Conservation (phyloP, 2,797 vertebrate genomes). For the Falco cherrug region DNA sequence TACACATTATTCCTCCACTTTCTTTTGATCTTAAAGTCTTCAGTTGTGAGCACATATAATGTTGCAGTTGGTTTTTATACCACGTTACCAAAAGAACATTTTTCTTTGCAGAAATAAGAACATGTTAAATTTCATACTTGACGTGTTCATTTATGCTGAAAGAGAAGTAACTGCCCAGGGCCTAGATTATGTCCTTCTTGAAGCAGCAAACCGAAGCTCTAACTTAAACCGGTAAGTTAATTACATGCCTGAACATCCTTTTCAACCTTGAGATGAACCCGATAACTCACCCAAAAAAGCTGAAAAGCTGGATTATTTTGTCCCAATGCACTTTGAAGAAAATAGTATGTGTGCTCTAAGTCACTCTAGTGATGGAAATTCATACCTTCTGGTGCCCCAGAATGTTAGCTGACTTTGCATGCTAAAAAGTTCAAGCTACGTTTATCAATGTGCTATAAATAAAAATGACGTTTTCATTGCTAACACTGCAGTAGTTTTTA, state of each 20-base stretch:
- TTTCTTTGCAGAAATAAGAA: background rate
- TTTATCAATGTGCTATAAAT: background rate
- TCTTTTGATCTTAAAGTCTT: background rate
- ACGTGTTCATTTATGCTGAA: background rate
- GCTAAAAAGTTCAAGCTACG: background rate
- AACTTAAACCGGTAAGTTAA: background rate
- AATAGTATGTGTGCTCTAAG: background rate
- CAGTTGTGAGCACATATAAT: background rate
- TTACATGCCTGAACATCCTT: background rate
- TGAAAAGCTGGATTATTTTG: constrained; percentile 15
- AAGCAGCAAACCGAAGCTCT: background rate
- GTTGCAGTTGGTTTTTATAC: background rate
- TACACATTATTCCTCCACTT: background rate
- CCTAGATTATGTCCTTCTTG: background rate
- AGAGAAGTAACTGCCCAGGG: background rate
- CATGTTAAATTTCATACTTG: background rate
- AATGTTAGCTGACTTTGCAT: background rate
- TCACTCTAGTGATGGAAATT: background rate
- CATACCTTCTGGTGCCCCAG: background rate
- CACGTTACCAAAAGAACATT: background rate
- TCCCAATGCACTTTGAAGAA: background rate
- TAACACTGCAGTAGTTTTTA: background rate
- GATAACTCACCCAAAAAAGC: background rate
- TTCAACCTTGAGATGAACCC: background rate
- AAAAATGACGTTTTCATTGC: background rate